A percentile compares a stretch with the other conserved stretches of the same genome.
phyloP scores from a whole-genome alignment of 2,113 vertebrate genomes.

The Numida meleagris region DNA sequence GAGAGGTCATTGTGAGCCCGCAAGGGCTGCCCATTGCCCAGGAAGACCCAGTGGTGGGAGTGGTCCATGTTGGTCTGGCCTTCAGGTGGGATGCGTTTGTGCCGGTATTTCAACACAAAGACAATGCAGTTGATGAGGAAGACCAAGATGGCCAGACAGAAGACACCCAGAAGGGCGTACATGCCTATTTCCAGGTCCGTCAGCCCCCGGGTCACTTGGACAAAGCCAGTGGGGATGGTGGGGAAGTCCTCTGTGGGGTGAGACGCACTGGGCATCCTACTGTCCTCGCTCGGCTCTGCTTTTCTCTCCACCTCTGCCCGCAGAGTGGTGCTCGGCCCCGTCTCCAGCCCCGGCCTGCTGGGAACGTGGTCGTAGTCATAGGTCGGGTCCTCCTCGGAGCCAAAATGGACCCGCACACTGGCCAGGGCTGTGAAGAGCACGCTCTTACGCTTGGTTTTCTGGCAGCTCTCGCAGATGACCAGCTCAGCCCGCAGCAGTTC shows the following conservation, averaged over 20 bases:
- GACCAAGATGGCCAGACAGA: slow-evolving; percentile 96
- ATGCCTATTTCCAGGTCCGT: slow-evolving; percentile 98
- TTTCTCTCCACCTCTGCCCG: slow-evolving; percentile 78
- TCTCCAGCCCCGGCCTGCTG: slow-evolving; percentile 73
- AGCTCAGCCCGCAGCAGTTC: slow-evolving; percentile 88
- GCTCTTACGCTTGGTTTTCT: slow-evolving; percentile 97
- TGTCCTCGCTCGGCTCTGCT: slow-evolving; percentile 31
- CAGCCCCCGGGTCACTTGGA: slow-evolving; percentile 89
- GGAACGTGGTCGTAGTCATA: slow-evolving; percentile 85
- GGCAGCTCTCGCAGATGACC: slow-evolving; percentile 93
- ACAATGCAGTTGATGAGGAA: slow-evolving; percentile 99
- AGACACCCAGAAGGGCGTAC: slow-evolving; percentile 95
- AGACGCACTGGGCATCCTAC: slow-evolving; percentile 69
- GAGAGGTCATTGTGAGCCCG: slow-evolving; percentile 90
- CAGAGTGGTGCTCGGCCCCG: slow-evolving; percentile 78
- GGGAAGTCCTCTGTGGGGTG: slow-evolving; percentile 85
- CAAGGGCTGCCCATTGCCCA: slow-evolving; percentile 94
- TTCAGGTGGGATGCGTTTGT: slow-evolving; percentile 94
- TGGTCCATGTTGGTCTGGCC: slow-evolving; percentile 99
- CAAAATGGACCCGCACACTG: slow-evolving; percentile 88
- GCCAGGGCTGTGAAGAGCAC: slow-evolving; percentile 86
- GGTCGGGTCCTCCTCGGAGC: slow-evolving; percentile 81
- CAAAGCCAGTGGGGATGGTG: slow-evolving; percentile 88
- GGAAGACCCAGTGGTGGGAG: slow-evolving; percentile 98
- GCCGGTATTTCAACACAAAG: slow-evolving; percentile 95